Evolutionary conservation across 2,113 vertebrate species (phyloP).

Genomic region (Tyto alba): DNA sequence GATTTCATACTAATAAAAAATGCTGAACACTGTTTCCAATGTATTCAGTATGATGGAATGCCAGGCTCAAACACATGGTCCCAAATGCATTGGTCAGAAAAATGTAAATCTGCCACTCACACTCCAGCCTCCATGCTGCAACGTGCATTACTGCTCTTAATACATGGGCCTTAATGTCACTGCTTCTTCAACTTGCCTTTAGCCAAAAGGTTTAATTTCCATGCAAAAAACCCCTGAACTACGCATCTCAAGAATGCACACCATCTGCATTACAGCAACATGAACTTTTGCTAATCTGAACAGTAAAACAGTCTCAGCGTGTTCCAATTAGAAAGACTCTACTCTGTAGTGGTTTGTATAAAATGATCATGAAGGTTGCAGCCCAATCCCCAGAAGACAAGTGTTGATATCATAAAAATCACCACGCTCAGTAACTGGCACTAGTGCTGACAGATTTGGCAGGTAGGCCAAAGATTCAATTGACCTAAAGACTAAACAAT

Average conservation of each 20-base stretch:
- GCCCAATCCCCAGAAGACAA: neutral
- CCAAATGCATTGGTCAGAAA: neutral
- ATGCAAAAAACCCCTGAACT: neutral
- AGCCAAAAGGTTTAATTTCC: neutral
- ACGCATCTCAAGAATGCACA: neutral
- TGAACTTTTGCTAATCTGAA: neutral
- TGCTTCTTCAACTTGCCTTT: neutral
- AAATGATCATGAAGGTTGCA: neutral
- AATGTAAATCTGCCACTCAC: neutral
- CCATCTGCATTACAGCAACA: neutral
- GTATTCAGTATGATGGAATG: accelerated
- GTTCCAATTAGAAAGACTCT: neutral
- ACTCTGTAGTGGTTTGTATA: neutral
- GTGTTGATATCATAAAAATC: neutral
- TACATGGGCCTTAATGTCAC: accelerated
- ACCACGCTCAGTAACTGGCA: neutral
- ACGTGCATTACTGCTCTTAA: neutral
- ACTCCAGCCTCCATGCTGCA: accelerated
- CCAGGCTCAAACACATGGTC: neutral
- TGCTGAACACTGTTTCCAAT: accelerated
- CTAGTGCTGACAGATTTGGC: neutral
- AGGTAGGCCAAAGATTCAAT: constrained; percentile 4
- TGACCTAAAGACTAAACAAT: constrained; percentile 26
- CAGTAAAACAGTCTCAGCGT: neutral
- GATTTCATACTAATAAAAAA: neutral